These are phyloP conservation scores for Centropus bengalensis DNA, from an alignment of 2,113 vertebrate species.

Conservation along the genomic window DNA sequence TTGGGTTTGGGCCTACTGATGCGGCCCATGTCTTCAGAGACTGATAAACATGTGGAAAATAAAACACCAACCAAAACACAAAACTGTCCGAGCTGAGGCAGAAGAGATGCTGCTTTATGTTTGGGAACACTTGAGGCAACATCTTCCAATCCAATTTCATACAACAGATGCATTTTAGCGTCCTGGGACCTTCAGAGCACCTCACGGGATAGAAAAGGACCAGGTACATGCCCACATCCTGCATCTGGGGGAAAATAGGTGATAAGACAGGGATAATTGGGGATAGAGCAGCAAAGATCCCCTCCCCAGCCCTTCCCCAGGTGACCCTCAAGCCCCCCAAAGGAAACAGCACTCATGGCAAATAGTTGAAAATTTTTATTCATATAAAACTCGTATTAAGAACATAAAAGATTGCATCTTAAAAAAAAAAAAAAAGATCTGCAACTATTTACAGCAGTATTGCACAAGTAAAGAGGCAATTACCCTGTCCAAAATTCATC, in stretches of 20 bases:
- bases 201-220: fast-evolving
- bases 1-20: neutral
- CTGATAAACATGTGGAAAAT: neutral
- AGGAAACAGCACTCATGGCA: neutral
- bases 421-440: conserved; percentile 74
- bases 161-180: neutral
- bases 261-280: neutral
- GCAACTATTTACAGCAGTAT: conserved; percentile 91
- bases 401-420: conserved; percentile 80
- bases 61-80: neutral
- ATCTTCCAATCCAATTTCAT: neutral
- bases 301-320: too few species aligned
- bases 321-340: neutral
- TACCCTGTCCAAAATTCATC: conserved; percentile 91
- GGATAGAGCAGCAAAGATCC: neutral
- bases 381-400: conserved; percentile 84
- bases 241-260: fast-evolving
- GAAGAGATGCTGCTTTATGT: neutral
- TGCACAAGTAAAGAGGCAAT: conserved; percentile 89
- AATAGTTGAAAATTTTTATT: conserved; percentile 82
- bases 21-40: neutral
- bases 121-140: neutral
- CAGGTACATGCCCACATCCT: fast-evolving
- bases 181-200: neutral
- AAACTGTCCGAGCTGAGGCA: neutral